Evolutionary conservation across 1,140 invertebrate genomes (phyloP).

Genomic region (Aleiodes sp.): DNA sequence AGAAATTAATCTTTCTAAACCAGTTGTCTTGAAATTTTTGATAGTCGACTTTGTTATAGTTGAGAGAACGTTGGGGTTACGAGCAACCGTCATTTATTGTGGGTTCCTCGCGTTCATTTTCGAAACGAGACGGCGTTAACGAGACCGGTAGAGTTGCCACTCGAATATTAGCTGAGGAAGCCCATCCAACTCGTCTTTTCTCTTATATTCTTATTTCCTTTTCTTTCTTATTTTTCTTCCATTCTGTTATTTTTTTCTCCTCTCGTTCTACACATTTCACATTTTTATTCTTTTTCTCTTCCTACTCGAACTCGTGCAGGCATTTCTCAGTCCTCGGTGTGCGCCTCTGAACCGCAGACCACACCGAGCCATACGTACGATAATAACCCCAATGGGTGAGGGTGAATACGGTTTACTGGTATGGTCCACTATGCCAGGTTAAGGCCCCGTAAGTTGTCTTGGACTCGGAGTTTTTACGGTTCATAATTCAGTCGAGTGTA

Average conservation of each 20-base stretch:
- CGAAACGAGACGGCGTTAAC: slow-evolving; percentile 48
- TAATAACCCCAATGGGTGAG: slow-evolving; percentile 59
- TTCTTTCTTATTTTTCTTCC: slow-evolving; percentile 1
- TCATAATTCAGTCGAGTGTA: slow-evolving; percentile 66
- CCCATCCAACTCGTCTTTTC: not conserved
- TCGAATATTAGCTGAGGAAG: slow-evolving; percentile 35
- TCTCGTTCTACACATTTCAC: slow-evolving; percentile 1
- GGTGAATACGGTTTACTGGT: slow-evolving; percentile 60
- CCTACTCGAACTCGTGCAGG: slow-evolving; percentile 13
- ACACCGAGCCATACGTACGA: slow-evolving; percentile 58
- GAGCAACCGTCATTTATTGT: slow-evolving; percentile 25
- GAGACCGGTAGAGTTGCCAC: slow-evolving; percentile 36
- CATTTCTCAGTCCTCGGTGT: not conserved
- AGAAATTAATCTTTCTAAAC: not conserved
- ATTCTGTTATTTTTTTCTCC: slow-evolving; percentile 40
- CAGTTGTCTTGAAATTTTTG: not conserved
- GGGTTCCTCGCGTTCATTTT: slow-evolving; percentile 33
- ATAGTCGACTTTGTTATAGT: slow-evolving; percentile 27
- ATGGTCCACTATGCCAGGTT: slow-evolving; percentile 40
- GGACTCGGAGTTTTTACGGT: slow-evolving; percentile 62
- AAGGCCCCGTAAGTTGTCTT: slow-evolving; percentile 55
- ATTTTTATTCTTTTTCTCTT: not conserved
- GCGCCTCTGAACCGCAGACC: slow-evolving; percentile 60
- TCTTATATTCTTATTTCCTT: slow-evolving; percentile 4
- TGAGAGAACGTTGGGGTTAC: not conserved